Conservation (phyloP, 2,888 invertebrate genomes). For the Drosophila mercatorum region DNA sequence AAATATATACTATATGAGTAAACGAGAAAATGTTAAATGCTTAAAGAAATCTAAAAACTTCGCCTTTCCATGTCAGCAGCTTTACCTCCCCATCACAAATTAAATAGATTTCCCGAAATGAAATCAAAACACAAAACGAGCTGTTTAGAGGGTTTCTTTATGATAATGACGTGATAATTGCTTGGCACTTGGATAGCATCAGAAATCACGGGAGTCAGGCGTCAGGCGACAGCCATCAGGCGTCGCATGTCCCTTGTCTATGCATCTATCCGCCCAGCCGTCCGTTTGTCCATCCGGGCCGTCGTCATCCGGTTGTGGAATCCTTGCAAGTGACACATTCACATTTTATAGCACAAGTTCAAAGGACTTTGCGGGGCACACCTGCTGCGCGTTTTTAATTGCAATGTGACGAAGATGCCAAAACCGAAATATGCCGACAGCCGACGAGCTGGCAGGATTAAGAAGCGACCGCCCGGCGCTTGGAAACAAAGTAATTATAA, state of each 20-base stretch:
- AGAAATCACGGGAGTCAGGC: slow-evolving; percentile 22
- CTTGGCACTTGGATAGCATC: slow-evolving; percentile 43
- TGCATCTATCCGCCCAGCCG: neutral
- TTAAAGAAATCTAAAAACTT: neutral
- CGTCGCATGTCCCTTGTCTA: neutral
- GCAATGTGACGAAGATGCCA: slow-evolving; percentile 78
- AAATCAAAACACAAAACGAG: slow-evolving; percentile 9
- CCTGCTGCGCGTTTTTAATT: slow-evolving; percentile 83
- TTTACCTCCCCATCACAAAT: neutral
- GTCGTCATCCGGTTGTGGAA: slow-evolving; percentile 73
- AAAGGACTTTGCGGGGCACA: slow-evolving; percentile 72
- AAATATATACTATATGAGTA: neutral
- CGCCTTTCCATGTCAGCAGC: neutral
- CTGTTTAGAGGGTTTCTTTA: slow-evolving; percentile 49
- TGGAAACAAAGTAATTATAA: slow-evolving; percentile 76
- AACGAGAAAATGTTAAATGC: neutral
- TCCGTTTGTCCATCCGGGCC: slow-evolving; percentile 3
- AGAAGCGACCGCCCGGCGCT: slow-evolving; percentile 69
- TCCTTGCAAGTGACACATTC: slow-evolving; percentile 83
- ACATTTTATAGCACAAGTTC: slow-evolving; percentile 77
- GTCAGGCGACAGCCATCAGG: too few relatives aligned
- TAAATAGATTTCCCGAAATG: neutral
- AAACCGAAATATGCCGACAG: slow-evolving; percentile 25
- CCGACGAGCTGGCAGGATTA: slow-evolving; percentile 43
- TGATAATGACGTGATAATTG: slow-evolving; percentile 79